phyloP scores from a whole-genome alignment of 2,113 vertebrate species.

The Mungos mungo region DNA sequence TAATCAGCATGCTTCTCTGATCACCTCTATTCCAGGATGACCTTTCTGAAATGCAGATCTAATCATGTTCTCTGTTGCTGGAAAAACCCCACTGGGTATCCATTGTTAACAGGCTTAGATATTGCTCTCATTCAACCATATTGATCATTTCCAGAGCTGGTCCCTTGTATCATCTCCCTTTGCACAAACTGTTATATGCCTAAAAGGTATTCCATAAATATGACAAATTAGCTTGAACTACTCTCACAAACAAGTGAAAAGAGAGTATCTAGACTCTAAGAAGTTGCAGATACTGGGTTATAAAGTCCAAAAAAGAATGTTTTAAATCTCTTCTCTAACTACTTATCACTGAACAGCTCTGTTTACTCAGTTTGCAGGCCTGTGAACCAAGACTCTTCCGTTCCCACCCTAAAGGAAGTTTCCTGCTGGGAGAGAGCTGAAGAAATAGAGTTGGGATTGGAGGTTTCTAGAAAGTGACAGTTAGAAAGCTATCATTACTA shows the following conservation, averaged over 20 bases:
- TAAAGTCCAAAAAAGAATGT: neutral
- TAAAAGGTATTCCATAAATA: neutral
- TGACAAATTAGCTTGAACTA: neutral
- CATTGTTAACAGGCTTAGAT: neutral
- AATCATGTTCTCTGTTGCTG: neutral
- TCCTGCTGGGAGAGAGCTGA: constrained; percentile 16
- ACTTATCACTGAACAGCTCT: neutral
- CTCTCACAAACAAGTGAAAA: constrained; percentile 12
- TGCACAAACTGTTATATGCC: neutral
- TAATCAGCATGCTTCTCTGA: neutral
- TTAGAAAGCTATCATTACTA: constrained; percentile 56
- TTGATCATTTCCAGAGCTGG: neutral
- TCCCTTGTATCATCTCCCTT: neutral
- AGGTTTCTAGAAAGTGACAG: constrained; percentile 31
- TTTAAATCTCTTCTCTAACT: neutral
- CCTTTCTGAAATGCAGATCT: constrained; percentile 11
- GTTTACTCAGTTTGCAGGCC: neutral
- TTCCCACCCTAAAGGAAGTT: constrained; percentile 16
- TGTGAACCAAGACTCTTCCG: neutral
- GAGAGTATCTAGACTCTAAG: neutral
- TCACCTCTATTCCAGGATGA: neutral
- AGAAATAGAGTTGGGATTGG: constrained; percentile 27
- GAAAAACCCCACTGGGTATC: neutral
- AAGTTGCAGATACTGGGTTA: neutral
- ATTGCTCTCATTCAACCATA: neutral